Percentiles rank a stretch among this genome's conserved stretches.
Conservation (phyloP, 2,888 invertebrate genomes). For the Temnothorax unifasciatus region DNA sequence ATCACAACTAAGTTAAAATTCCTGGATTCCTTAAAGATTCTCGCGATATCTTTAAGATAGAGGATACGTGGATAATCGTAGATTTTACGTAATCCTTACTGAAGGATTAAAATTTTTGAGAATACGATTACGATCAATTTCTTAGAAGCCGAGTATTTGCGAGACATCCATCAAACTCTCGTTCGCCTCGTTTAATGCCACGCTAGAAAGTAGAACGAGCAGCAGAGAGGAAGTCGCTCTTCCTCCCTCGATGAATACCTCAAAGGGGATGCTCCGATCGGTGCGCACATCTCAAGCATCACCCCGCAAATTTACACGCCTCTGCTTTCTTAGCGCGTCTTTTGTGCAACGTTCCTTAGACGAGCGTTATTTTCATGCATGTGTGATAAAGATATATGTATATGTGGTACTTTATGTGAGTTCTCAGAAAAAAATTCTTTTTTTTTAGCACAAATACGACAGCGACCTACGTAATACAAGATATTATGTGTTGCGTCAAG, state of each 20-base stretch:
- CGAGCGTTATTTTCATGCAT: constrained; percentile 48
- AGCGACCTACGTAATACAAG: constrained; percentile 28
- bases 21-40: background rate
- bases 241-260: constrained; percentile 46
- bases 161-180: constrained; percentile 61
- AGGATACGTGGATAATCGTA: background rate
- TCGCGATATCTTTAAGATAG: background rate
- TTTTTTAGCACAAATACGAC: constrained; percentile 30
- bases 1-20: background rate
- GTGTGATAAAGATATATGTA: constrained; percentile 14
- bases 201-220: constrained; percentile 51
- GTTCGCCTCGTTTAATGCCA: constrained; percentile 58
- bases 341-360: constrained; percentile 53
- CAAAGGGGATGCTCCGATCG: constrained; percentile 49
- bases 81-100: constrained; percentile 3
- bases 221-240: constrained; percentile 52
- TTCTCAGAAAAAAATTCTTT: constrained; percentile 29
- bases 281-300: constrained; percentile 47
- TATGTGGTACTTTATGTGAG: background rate
- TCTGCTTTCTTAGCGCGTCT: constrained; percentile 51
- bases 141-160: constrained; percentile 37
- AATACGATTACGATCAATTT: constrained; percentile 26
- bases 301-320: constrained; percentile 49
- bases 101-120: constrained; percentile 23
- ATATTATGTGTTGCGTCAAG: constrained; percentile 30